Evolutionary conservation across 2,888 invertebrate species (phyloP), one percentile per base, ranked within the genome.

Genomic region (Coelopa pilipes): DNA sequence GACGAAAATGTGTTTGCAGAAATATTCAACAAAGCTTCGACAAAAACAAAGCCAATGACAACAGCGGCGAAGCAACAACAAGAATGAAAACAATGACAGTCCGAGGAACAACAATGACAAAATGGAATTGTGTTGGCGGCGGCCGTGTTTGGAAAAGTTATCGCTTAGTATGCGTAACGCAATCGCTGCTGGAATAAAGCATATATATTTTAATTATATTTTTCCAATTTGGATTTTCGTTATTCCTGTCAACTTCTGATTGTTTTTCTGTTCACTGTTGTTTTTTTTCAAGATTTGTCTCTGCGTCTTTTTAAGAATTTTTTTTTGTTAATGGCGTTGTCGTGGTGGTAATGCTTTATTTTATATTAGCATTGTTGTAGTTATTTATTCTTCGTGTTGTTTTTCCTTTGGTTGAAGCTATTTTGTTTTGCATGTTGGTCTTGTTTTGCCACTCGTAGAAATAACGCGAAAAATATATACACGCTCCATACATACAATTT

Each of bases 101-200:
- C 19, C 3, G 24, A 50, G 24, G 7, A 66, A 50, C 66, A 66
- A 21, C 17, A 66, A 66, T n/a, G 21, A 47, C 66, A 66, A 24
- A 13, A 66, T 21, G 19, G 21, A 66, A 50, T 66, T 66, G 66
- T 62, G 21, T 24, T 34, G 24, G 65, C n/a, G 50, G 71, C n/a
- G 63, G 71, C 63, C 55, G 46, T 47, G 63, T 71, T 71, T 65
- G 46, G 47, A 63, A 70, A 53, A 60, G 24, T 49, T 70, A 55
- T 65, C 60, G 65, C 21, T 71, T 71, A 55, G 45, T 71, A 71
- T 71, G 71, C 71, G 71, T 71, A 71, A 71, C 71, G 71, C 65
- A 71, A 55, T 63, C 71, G 50, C 71, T 65, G 65, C 46, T 65
- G 63, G 55, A 65, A 71, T 71, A 65, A 71, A 65, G 50, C 62